Evolutionary conservation across 2,113 vertebrate species (phyloP).

Genomic region (Halichoerus grypus): DNA sequence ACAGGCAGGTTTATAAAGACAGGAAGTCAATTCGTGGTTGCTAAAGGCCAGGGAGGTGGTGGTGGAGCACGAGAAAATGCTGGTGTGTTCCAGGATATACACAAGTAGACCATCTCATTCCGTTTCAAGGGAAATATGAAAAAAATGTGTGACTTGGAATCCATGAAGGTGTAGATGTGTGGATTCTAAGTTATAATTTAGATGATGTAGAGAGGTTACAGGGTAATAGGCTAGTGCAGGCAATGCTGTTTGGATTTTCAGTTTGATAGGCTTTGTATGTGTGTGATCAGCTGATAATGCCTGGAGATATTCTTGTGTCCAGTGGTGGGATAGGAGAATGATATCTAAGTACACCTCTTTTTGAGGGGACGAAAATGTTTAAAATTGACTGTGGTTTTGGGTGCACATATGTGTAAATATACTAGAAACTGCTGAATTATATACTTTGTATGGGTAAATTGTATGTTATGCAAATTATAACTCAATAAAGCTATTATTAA

Average conservation of each 20-base stretch:
- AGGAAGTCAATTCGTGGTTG: background rate
- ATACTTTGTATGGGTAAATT: background rate
- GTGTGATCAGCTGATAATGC: background rate
- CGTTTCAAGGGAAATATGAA: background rate
- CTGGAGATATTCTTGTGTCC: background rate
- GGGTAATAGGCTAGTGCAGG: background rate
- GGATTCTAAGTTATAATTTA: background rate
- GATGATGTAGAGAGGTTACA: background rate
- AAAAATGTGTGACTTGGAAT: background rate
- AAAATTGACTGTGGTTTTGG: background rate
- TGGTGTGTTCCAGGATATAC: too few species aligned
- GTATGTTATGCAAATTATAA: background rate
- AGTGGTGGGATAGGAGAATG: background rate
- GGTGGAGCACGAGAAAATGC: background rate
- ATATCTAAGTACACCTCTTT: background rate
- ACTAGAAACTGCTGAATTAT: background rate
- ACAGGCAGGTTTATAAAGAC: background rate
- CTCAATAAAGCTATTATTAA: background rate
- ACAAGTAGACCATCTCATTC: too few species aligned
- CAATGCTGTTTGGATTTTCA: background rate
- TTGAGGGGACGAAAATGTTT: background rate
- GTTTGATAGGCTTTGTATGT: background rate
- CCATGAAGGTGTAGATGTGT: background rate
- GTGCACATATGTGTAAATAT: background rate
- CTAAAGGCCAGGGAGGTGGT: background rate